These are phyloP conservation scores for Drosophila ochracea DNA, from an alignment of 2,888 invertebrate species.

Conservation along the genomic window DNA sequence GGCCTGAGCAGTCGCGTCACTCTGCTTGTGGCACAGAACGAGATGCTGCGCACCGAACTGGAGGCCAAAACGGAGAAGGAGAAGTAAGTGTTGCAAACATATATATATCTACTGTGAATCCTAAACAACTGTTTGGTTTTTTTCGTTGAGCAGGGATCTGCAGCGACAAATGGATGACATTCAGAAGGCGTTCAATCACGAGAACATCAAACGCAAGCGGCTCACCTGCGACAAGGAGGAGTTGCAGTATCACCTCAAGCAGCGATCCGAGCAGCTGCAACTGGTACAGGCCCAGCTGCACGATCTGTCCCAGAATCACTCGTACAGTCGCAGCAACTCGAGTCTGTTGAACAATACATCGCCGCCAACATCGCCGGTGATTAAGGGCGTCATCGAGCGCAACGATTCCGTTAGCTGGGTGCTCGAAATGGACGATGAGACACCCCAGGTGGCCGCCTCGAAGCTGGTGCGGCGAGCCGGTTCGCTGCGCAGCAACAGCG, in stretches of 20 bases:
- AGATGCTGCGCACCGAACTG: conserved; percentile 90
- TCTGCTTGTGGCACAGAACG: conserved; percentile 92
- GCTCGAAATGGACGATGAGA: conserved; percentile 90
- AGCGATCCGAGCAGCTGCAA: conserved; percentile 90
- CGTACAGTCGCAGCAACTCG: conserved; percentile 48
- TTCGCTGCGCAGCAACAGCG: conserved; percentile 87
- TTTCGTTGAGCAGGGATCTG: conserved; percentile 86
- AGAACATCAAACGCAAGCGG: conserved; percentile 91
- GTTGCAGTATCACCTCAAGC: conserved; percentile 93
- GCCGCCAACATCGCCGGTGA: conserved; percentile 90
- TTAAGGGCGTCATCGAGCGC: conserved; percentile 94
- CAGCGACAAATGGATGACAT: conserved; percentile 90
- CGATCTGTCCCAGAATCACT: conserved; percentile 61
- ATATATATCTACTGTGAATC: background rate
- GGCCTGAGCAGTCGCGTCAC: conserved; percentile 91
- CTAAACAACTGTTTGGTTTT: too few relatives aligned
- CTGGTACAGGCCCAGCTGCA: conserved; percentile 81
- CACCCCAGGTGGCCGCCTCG: conserved; percentile 90
- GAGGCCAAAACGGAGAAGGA: conserved; percentile 88
- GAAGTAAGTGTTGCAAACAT: conserved; percentile 86
- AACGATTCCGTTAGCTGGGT: conserved; percentile 95
- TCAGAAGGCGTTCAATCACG: conserved; percentile 90
- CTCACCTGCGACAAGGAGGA: conserved; percentile 94
- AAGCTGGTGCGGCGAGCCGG: conserved; percentile 89
- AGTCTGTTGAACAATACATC: conserved; percentile 74